Base-by-base conservation (phyloP, 2,113 vertebrate genomes). In the Micronycteris hirsuta region DNA sequence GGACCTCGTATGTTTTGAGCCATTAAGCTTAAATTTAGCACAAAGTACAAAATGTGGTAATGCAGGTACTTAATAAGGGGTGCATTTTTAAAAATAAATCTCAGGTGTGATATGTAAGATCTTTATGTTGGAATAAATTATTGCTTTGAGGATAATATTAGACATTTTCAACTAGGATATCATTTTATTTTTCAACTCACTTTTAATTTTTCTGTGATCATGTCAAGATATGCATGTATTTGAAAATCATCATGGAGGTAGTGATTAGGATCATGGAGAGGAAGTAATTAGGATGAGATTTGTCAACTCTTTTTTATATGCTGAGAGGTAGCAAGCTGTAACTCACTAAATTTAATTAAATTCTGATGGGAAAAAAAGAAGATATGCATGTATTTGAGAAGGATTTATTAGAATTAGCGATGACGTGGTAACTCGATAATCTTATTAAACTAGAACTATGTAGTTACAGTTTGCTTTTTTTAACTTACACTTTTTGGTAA, bases 351-450 rank as follows among this genome's bases (percentile, higher is more conserved):
- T n/a, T n/a, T n/a, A n/a, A n/a, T n/a, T n/a, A n/a, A n/a, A n/a
- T n/a, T n/a, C n/a, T n/a, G n/a, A n/a, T n/a, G n/a, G n/a, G n/a
- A n/a, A n/a, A n/a, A n/a, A n/a, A n/a, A n/a, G n/a, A n/a, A n/a
- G n/a, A n/a, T n/a, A n/a, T n/a, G n/a, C n/a, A n/a, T 92, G 14
- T 96, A 28, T 78, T 74, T 92, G 49, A 92, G 61, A 89, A 93
- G 86, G 33, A 80, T 36, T 56, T 54, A 56, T 15, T 90, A 76
- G 26, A 95, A 96, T n/a, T 68, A 94, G 33, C 56, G 85, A 45
- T 77, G 16, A 94, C 67, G 17, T 83, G 16, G 24, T 70, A 83
- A 83, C 16, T 61, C 54, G 36, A 67, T 76, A 90, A 74, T 4
- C 43, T 83, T 74, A 56, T 95, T 52, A 92, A 95, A 61, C 54